Conservation (phyloP, 2,888 invertebrate species). For the Trissolcus brochymenae region DNA sequence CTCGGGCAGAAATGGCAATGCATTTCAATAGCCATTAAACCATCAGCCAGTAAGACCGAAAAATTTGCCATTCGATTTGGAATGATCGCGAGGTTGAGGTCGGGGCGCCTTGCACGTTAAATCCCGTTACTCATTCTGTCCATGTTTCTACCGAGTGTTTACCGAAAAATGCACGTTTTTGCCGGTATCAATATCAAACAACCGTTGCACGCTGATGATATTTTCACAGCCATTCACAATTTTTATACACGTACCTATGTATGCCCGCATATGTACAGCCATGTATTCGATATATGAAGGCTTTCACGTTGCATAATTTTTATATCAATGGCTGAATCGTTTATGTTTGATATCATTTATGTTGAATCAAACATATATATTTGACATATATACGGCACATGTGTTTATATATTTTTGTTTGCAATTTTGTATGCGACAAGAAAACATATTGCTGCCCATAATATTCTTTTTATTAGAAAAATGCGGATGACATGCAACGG, state of each 20-base stretch:
- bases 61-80: slow-evolving; percentile 23
- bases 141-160: not conserved
- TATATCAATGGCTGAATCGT: too few species aligned
- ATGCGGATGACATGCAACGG: slow-evolving; percentile 47
- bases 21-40: slow-evolving; percentile 33
- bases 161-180: slow-evolving; percentile 10
- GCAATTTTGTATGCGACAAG: too few species aligned
- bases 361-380: too few species aligned
- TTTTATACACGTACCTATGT: not conserved
- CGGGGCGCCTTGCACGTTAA: slow-evolving; percentile 8
- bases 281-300: too few species aligned
- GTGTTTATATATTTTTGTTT: too few species aligned
- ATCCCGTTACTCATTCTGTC: slow-evolving; percentile 16
- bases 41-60: slow-evolving; percentile 19
- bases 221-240: slow-evolving; percentile 19
- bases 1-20: slow-evolving; percentile 19
- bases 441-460: slow-evolving; percentile 7
- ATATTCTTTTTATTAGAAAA: slow-evolving; percentile 51
- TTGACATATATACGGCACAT: too few species aligned
- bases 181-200: slow-evolving; percentile 13
- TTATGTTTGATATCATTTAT: too few species aligned
- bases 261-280: too few species aligned
- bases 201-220: slow-evolving; percentile 14
- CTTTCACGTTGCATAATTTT: too few species aligned
- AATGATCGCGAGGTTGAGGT: slow-evolving; percentile 11